A percentile compares a stretch with the other conserved stretches of the same genome.
Conservation (phyloP, 2,888 invertebrate species). For the Perizoma flavofasciatum region DNA sequence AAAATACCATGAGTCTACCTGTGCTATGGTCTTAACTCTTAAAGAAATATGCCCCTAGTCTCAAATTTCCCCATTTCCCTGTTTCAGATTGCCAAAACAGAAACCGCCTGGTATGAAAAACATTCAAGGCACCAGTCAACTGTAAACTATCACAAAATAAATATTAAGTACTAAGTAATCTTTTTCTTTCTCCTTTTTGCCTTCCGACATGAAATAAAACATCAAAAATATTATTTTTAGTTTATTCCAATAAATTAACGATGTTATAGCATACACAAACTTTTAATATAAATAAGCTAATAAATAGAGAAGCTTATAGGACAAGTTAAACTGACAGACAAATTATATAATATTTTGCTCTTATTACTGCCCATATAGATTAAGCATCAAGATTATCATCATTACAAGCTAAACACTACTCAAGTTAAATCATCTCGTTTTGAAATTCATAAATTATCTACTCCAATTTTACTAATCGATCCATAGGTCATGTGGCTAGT, state of each 20-base stretch:
- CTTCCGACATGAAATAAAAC: slow-evolving; percentile 12
- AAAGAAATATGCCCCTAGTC: no score
- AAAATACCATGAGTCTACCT: no score
- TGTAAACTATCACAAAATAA: slow-evolving; percentile 45
- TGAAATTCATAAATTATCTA: no score
- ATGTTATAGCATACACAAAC: slow-evolving; percentile 4
- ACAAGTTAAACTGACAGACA: slow-evolving; percentile 1
- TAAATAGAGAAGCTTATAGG: slow-evolving; percentile 13
- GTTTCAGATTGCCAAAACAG: slow-evolving; percentile 72
- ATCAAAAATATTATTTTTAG: slow-evolving; percentile 13
- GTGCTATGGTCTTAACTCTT: no score
- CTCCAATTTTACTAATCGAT: no score
- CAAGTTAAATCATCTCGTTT: no score
- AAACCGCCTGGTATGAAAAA: slow-evolving; percentile 72
- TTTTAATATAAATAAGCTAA: slow-evolving; percentile 10
- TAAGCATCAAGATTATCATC: slow-evolving; percentile 21
- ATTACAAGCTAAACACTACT: background rate
- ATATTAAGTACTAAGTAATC: slow-evolving; percentile 4
- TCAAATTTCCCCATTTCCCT: slow-evolving; percentile 14
- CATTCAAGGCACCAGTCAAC: slow-evolving; percentile 76
- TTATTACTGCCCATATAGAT: background rate
- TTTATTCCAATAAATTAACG: slow-evolving; percentile 22
- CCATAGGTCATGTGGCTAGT: no score
- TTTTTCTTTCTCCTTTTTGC: slow-evolving; percentile 1
- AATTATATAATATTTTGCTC: slow-evolving; percentile 11